These are phyloP conservation scores for Sitta europaea DNA, from an alignment of 2,113 vertebrate genomes.

Conservation along the genomic window DNA sequence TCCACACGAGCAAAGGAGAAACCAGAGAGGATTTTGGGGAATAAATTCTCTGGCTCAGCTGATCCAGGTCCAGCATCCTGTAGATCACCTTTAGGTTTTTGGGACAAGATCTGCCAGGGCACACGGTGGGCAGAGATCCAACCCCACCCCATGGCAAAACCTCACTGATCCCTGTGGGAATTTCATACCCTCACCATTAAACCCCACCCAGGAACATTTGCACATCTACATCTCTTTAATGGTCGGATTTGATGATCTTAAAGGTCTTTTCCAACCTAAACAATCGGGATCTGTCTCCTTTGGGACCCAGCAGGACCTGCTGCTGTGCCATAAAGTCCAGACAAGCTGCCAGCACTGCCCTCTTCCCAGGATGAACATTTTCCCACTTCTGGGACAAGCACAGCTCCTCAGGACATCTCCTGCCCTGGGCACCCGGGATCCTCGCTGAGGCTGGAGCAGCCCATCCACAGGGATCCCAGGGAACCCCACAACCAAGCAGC, in stretches of 20 bases:
- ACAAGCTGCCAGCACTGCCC: background rate
- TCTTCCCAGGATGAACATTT: background rate
- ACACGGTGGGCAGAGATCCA: background rate
- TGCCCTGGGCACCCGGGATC: background rate
- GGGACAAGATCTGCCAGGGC: background rate
- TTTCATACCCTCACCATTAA: background rate
- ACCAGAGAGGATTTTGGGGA: background rate
- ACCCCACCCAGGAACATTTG: background rate
- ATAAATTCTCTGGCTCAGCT: background rate
- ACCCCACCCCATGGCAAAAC: background rate
- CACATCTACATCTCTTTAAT: background rate
- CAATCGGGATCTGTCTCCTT: background rate
- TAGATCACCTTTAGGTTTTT: accelerated
- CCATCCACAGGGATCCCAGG: accelerated
- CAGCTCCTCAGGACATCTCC: background rate
- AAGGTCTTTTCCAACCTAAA: background rate
- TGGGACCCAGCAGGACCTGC: background rate
- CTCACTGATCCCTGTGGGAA: background rate
- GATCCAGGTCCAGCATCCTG: background rate
- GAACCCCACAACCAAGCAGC: background rate
- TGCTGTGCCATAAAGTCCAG: background rate
- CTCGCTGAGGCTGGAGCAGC: background rate
- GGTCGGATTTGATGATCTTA: background rate
- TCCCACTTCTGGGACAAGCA: background rate
- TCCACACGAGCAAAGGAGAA: background rate